These are phyloP conservation scores for Liopterus haemorrhoidalis DNA, from an alignment of 2,888 invertebrate genomes.

Conservation along the genomic window DNA sequence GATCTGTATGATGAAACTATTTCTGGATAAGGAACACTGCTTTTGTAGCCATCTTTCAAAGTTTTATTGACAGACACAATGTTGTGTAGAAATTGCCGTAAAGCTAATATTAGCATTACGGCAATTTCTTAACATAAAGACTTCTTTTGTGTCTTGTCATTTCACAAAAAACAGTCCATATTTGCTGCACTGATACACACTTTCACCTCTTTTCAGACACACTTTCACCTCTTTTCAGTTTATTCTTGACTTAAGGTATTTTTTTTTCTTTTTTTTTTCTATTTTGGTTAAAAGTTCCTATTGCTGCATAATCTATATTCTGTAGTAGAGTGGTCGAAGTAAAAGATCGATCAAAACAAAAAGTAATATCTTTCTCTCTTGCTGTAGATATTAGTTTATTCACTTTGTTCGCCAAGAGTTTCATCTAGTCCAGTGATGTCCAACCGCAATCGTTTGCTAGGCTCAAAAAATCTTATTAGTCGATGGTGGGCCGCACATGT, in stretches of 20 bases:
- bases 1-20: conserved; percentile 29
- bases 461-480: too few species aligned
- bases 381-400: conserved; percentile 26
- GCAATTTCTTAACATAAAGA: conserved; percentile 35
- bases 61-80: conserved; percentile 26
- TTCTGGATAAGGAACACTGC: conserved; percentile 28
- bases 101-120: conserved; percentile 28
- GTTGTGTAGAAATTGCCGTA: too few species aligned
- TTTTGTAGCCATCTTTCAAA: conserved; percentile 34
- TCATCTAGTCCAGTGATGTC: conserved; percentile 6
- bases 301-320: conserved; percentile 24
- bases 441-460: too few species aligned
- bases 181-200: conserved; percentile 26
- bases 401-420: conserved; percentile 30
- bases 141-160: conserved; percentile 36
- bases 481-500: too few species aligned
- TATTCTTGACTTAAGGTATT: conserved; percentile 23
- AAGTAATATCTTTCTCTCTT: conserved; percentile 19
- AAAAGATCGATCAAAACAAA: conserved; percentile 26
- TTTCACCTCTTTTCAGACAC: conserved; percentile 27
- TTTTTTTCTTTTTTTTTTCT: conserved; percentile 26
- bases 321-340: conserved; percentile 27
- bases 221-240: conserved; percentile 27
- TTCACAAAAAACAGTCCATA: conserved; percentile 29
- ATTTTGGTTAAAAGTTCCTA: conserved; percentile 31